phyloP scores from a whole-genome alignment of 2,888 invertebrate genomes.

The Spatulosminthurus flaviceps region DNA sequence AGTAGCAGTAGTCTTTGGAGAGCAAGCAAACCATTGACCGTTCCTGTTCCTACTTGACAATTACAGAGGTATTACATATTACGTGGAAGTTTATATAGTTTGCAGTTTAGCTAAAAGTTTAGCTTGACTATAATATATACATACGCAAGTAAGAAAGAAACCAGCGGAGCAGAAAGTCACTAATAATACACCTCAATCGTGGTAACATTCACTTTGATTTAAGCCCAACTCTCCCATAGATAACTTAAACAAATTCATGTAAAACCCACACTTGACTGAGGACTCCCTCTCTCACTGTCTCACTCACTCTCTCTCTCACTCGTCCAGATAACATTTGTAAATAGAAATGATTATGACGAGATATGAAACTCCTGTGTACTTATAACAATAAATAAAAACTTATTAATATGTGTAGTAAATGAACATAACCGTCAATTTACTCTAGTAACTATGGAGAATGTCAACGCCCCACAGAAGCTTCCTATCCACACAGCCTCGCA shows the following conservation, averaged over 20 bases:
- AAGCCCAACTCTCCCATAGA: slow-evolving; percentile 32
- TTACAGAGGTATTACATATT: too few species aligned
- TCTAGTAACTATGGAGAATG: slow-evolving; percentile 26
- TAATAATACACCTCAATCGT: slow-evolving; percentile 26
- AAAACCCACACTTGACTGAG: slow-evolving; percentile 38
- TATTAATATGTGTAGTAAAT: slow-evolving; percentile 34
- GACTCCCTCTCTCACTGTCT: not conserved
- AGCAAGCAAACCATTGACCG: too few species aligned
- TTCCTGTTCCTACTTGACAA: too few species aligned
- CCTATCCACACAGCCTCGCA: slow-evolving; percentile 18
- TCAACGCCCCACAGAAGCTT: slow-evolving; percentile 43
- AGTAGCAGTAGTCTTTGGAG: too few species aligned
- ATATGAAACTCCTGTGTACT: slow-evolving; percentile 26
- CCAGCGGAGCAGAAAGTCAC: not conserved
- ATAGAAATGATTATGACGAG: slow-evolving; percentile 35
- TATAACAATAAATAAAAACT: slow-evolving; percentile 36
- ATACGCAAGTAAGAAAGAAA: not conserved
- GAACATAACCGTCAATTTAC: slow-evolving; percentile 29
- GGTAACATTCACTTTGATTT: slow-evolving; percentile 39
- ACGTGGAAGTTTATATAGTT: too few species aligned
- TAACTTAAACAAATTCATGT: slow-evolving; percentile 46
- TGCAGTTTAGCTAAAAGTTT: too few species aligned
- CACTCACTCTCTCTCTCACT: too few species aligned
- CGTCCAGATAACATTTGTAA: slow-evolving; percentile 36
- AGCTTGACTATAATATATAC: too few species aligned